Percentiles rank a stretch among this genome's conserved stretches.
phyloP scores from a whole-genome alignment of 53 echinoderm and acorn worm genomes.

The Arbacia lixula region DNA sequence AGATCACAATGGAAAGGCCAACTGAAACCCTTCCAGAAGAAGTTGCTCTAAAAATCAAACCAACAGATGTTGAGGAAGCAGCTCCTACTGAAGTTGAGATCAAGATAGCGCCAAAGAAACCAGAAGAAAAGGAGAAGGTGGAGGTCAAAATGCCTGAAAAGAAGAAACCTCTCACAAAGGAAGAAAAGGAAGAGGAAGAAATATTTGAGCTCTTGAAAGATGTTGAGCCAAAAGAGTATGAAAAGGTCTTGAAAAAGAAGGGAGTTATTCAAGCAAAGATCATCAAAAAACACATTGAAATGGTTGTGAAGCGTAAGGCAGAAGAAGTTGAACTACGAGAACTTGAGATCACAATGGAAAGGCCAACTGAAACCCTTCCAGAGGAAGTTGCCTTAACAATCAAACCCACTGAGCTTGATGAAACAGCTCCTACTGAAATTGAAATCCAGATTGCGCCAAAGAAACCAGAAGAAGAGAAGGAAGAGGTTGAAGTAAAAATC shows the following conservation, averaged over 20 bases:
- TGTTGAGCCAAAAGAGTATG: no score
- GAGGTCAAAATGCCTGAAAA: conserved; percentile 36
- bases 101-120: conserved; percentile 49
- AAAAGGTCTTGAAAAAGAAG: background rate
- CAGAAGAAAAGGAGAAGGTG: conserved; percentile 51
- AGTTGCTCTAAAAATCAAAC: conserved; percentile 4
- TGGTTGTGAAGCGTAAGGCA: conserved; percentile 48
- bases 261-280: conserved; percentile 47
- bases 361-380: background rate
- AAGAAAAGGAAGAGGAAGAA: no score
- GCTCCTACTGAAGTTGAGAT: conserved; percentile 6
- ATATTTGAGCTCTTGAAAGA: no score
- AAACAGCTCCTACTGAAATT: background rate
- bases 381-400: background rate
- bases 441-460: background rate
- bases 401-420: background rate
- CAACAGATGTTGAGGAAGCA: background rate
- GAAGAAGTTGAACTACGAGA: conserved; percentile 30
- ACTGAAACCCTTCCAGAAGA: background rate
- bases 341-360: background rate
- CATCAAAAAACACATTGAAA: conserved; percentile 61
- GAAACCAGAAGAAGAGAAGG: conserved; percentile 15
- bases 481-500: conserved; percentile 37
- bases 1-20: background rate
- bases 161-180: conserved; percentile 13